Conservation (phyloP, 2,797 vertebrate species). For the Chromobotia macracanthus region DNA sequence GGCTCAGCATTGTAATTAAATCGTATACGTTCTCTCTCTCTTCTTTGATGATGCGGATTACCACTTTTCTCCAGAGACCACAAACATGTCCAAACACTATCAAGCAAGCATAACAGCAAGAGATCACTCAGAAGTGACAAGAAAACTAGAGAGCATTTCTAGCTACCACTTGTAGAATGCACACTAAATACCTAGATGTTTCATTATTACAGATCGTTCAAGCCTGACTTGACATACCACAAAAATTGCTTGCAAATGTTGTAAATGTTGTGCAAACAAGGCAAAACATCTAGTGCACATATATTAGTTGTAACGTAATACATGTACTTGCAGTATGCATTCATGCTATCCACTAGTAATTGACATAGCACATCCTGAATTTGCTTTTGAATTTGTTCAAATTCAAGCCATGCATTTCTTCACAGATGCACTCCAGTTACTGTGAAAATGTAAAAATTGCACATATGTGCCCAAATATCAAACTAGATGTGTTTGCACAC, state of each 20-base stretch:
- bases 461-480: too few relatives aligned
- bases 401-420: too few relatives aligned
- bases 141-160: not conserved
- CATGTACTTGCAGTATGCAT: too few relatives aligned
- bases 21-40: not conserved
- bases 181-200: not conserved
- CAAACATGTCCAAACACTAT: not conserved
- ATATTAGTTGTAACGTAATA: too few relatives aligned
- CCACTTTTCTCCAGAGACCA: not conserved
- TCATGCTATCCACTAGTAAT: too few relatives aligned
- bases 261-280: not conserved
- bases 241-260: too few relatives aligned
- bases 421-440: too few relatives aligned
- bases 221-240: not conserved
- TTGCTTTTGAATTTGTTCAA: too few relatives aligned
- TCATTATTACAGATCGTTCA: not conserved
- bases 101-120: not conserved
- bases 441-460: too few relatives aligned
- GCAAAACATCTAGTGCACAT: too few relatives aligned
- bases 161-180: not conserved
- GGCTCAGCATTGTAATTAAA: conserved; percentile 10
- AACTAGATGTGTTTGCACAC: too few relatives aligned
- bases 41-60: conserved; percentile 9
- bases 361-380: too few relatives aligned
- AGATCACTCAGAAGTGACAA: not conserved